Evolutionary conservation across 2,113 vertebrate genomes (phyloP).

Genomic region (Microtus pennsylvanicus): DNA sequence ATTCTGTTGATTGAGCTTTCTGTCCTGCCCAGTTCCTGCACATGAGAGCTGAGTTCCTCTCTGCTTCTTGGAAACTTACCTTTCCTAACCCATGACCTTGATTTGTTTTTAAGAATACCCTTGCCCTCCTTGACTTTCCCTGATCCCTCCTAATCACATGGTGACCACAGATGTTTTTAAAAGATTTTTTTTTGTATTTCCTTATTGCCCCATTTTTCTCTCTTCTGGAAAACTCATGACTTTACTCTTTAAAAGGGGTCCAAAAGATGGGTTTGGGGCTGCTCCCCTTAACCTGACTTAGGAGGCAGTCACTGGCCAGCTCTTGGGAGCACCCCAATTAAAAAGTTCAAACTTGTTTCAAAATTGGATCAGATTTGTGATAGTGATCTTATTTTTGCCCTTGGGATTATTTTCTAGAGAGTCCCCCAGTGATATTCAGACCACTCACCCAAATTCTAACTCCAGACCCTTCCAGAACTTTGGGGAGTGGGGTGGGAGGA

Average conservation of each 20-base stretch:
- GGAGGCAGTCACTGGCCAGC: background rate
- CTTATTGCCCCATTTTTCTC: background rate
- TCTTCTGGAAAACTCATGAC: background rate
- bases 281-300: background rate
- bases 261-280: background rate
- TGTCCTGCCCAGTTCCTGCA: too few species aligned
- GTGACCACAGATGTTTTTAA: background rate
- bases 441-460: too few species aligned
- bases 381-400: background rate
- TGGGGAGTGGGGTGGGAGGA: too few species aligned
- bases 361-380: background rate
- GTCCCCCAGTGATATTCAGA: too few species aligned
- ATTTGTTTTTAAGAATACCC: background rate
- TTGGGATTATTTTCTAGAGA: background rate
- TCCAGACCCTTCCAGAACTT: too few species aligned
- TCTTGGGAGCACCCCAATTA: background rate
- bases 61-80: background rate
- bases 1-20: too few species aligned
- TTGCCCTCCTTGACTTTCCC: background rate
- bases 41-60: background rate
- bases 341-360: background rate
- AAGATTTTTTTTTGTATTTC: background rate
- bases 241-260: background rate
- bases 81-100: background rate
- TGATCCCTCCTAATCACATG: background rate